Evolutionary conservation across 2,113 vertebrate species (phyloP).

Genomic region (Cariama cristata): DNA sequence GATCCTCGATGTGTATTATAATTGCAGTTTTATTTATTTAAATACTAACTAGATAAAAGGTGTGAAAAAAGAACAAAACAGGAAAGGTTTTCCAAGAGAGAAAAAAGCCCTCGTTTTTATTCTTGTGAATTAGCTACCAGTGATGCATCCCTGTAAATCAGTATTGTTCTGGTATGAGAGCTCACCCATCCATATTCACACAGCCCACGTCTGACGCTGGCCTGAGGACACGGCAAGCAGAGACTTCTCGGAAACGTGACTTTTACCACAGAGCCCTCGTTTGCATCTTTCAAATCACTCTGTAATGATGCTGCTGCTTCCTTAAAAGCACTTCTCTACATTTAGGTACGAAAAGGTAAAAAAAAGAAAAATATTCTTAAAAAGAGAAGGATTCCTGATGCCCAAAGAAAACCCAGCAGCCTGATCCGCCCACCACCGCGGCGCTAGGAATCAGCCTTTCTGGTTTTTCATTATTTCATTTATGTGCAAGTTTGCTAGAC

Average conservation of each 20-base stretch:
- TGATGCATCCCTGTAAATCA: background rate
- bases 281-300: background rate
- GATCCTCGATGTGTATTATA: background rate
- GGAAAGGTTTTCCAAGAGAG: background rate
- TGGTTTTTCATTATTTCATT: conserved; percentile 12
- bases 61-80: background rate
- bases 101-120: accelerated
- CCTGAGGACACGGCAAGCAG: background rate
- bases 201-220: background rate
- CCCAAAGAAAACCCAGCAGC: background rate
- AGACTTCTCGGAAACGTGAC: background rate
- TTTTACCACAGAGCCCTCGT: background rate
- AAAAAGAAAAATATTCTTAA: background rate
- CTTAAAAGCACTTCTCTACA: background rate
- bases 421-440: background rate
- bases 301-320: background rate
- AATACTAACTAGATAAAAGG: background rate
- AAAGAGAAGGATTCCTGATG: conserved; percentile 13
- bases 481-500: conserved; percentile 50
- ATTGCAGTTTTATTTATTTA: background rate
- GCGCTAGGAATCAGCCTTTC: conserved; percentile 28
- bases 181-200: background rate
- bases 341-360: background rate
- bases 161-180: background rate
- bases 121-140: background rate